Percentiles rank a stretch among this genome's conserved stretches.
phyloP scores from a whole-genome alignment of 2,113 vertebrate species.

The Taxidea taxus region DNA sequence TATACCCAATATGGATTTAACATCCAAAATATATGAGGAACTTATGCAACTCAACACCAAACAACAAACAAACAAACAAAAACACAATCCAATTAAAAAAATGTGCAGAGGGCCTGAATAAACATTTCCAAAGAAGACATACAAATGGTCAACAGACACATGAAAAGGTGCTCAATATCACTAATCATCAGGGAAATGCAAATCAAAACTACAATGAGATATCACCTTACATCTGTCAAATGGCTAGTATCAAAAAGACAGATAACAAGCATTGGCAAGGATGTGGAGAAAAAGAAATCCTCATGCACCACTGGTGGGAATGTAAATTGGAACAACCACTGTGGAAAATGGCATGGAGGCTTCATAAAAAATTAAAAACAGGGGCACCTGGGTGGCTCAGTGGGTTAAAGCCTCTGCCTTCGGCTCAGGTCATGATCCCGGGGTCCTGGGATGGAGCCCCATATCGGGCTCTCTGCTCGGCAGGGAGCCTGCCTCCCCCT shows the following conservation, averaged over 20 bases:
- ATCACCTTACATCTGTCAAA: neutral
- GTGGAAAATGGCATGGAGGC: neutral
- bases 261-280: neutral
- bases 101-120: neutral
- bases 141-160: neutral
- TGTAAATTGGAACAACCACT: neutral
- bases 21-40: neutral
- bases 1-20: neutral
- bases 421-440: too few species aligned
- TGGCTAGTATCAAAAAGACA: neutral
- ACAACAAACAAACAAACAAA: neutral
- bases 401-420: too few species aligned
- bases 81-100: neutral
- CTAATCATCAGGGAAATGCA: neutral
- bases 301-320: neutral
- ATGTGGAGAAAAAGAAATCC: neutral
- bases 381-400: too few species aligned
- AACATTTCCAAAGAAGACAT: neutral
- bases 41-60: neutral
- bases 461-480: too few species aligned
- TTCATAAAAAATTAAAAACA: neutral
- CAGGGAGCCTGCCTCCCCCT: too few species aligned
- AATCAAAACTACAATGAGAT: neutral
- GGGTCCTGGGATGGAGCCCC: too few species aligned
- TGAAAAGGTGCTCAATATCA: neutral